These are phyloP conservation scores for Eulemur albifrons DNA, from an alignment of 2,797 vertebrate species.

Conservation along the genomic window DNA sequence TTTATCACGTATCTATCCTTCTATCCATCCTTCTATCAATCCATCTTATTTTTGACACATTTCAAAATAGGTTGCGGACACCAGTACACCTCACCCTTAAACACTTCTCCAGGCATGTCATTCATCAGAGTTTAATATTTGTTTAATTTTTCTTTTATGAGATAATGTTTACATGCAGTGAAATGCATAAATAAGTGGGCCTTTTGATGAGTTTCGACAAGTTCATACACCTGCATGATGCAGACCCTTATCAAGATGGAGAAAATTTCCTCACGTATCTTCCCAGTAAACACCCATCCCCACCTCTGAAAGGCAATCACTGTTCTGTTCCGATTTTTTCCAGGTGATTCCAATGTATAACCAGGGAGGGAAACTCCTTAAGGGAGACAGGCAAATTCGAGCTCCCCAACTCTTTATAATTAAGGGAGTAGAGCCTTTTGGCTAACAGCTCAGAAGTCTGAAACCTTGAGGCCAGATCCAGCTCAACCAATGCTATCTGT, in stretches of 20 bases:
- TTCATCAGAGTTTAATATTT: constrained; percentile 21
- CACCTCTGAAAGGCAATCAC: not conserved
- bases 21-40: not conserved
- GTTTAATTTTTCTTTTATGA: not conserved
- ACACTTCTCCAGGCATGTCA: not conserved
- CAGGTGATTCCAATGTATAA: not conserved
- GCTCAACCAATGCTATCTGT: not conserved
- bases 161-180: not conserved
- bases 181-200: constrained; percentile 14
- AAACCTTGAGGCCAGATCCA: not conserved
- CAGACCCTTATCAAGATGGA: not conserved
- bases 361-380: not conserved
- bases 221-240: not conserved
- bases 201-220: constrained; percentile 43
- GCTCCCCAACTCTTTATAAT: not conserved
- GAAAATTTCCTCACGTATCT: not conserved
- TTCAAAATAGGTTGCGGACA: constrained; percentile 15
- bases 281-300: not conserved
- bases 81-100: not conserved
- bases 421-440: not conserved
- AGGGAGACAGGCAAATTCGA: not conserved
- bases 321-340: not conserved
- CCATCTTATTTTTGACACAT: not conserved
- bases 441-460: not conserved
- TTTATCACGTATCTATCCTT: not conserved